Evolutionary conservation across 1,140 invertebrate species (phyloP).

Genomic region (Drosophila orena): DNA sequence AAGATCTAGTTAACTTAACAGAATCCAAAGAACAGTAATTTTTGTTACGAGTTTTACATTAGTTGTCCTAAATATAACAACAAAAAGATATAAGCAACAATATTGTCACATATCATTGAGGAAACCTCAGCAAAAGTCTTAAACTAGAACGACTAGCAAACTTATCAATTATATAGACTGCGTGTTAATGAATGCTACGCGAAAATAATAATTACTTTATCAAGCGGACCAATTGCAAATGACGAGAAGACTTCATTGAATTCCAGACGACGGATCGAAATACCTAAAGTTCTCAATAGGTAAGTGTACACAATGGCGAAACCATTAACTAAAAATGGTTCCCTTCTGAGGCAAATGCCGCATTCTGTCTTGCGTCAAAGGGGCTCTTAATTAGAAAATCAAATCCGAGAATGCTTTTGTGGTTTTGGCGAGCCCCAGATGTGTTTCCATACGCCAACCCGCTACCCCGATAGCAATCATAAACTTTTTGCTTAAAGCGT

Average conservation of each 20-base stretch:
- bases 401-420: not conserved
- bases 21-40: slow-evolving; percentile 10
- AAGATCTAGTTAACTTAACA: not conserved
- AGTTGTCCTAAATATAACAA: slow-evolving; percentile 4
- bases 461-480: slow-evolving; percentile 34
- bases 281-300: slow-evolving; percentile 7
- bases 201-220: slow-evolving; percentile 32
- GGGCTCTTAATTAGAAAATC: not conserved
- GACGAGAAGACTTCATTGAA: slow-evolving; percentile 25
- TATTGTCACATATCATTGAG: slow-evolving; percentile 43
- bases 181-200: not conserved
- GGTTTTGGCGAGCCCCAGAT: not conserved
- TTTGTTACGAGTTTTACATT: slow-evolving; percentile 71
- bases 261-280: slow-evolving; percentile 15
- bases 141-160: not conserved
- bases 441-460: not conserved
- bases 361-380: not conserved
- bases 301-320: slow-evolving; percentile 3
- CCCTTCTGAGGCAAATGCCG: no score
- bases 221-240: slow-evolving; percentile 31
- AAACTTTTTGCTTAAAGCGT: slow-evolving; percentile 27
- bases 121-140: slow-evolving; percentile 31
- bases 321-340: not conserved
- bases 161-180: slow-evolving; percentile 8
- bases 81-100: slow-evolving; percentile 10